A percentile compares a stretch with the other conserved stretches of the same genome.
Conservation (phyloP, 2,113 vertebrate genomes). For the Ramphastos sulfuratus region DNA sequence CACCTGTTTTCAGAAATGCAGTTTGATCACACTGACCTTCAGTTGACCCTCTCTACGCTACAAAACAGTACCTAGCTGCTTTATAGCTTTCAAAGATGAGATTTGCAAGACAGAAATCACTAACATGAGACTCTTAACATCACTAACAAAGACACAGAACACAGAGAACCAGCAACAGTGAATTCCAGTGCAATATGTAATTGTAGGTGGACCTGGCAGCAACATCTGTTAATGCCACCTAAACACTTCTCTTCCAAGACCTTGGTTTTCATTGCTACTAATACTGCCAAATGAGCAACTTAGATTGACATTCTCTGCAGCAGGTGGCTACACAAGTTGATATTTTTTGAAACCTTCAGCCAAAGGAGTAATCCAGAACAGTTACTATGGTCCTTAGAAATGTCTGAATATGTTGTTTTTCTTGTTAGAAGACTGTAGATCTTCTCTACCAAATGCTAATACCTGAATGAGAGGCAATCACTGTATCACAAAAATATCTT, state of each 20-base stretch:
- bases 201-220: conserved; percentile 2
- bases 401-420: background rate
- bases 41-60: background rate
- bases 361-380: background rate
- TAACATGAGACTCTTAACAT: background rate
- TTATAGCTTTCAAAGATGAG: background rate
- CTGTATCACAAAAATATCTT: background rate
- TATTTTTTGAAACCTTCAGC: conserved; percentile 1
- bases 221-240: background rate
- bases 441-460: background rate
- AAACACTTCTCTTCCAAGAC: background rate
- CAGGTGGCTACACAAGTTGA: background rate
- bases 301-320: background rate
- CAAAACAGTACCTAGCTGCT: background rate
- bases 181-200: conserved; percentile 6
- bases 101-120: background rate
- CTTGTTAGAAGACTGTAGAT: background rate
- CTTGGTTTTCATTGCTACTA: background rate
- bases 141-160: background rate
- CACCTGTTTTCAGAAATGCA: background rate
- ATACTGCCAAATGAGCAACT: background rate
- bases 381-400: background rate
- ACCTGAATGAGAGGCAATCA: background rate
- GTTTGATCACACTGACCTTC: background rate
- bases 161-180: background rate